These are phyloP conservation scores for Coccyzus lansbergi DNA, from an alignment of 2,797 vertebrate species.

Conservation along the genomic window DNA sequence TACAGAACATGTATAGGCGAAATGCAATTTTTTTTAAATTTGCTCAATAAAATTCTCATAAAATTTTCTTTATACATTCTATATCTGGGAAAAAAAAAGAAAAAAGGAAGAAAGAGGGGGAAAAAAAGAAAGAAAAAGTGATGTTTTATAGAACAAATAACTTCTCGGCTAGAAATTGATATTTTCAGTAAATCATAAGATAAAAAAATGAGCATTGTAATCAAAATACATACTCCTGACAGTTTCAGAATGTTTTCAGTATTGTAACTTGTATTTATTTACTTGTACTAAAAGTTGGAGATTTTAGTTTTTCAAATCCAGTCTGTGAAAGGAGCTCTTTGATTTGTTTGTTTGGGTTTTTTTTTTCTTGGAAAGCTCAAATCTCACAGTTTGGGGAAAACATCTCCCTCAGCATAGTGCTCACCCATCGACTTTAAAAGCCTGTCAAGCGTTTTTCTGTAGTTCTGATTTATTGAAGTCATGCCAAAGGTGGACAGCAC, in stretches of 20 bases:
- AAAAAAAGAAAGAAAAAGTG: too few relatives aligned
- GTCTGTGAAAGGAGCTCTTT: neutral
- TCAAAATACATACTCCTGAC: neutral
- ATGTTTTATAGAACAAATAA: neutral
- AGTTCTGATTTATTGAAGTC: conserved; percentile 64
- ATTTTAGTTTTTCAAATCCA: neutral
- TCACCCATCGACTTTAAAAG: conserved; percentile 10
- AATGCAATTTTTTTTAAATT: neutral
- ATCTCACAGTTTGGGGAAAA: conserved; percentile 5
- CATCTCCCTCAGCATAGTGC: neutral
- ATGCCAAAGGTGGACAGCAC: conserved; percentile 49
- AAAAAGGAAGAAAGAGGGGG: neutral
- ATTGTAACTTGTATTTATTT: neutral
- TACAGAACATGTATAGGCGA: neutral
- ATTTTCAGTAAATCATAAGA: neutral
- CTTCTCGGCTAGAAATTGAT: neutral
- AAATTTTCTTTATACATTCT: neutral
- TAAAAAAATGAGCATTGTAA: neutral
- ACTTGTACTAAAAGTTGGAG: neutral
- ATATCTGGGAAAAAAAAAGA: neutral
- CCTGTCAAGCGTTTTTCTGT: conserved; percentile 52
- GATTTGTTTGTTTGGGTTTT: neutral
- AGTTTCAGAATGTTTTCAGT: neutral
- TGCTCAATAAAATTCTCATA: neutral
- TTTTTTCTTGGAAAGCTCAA: neutral